Evolutionary conservation across 2,888 invertebrate species (phyloP).

Genomic region (Andrena flavipes): DNA sequence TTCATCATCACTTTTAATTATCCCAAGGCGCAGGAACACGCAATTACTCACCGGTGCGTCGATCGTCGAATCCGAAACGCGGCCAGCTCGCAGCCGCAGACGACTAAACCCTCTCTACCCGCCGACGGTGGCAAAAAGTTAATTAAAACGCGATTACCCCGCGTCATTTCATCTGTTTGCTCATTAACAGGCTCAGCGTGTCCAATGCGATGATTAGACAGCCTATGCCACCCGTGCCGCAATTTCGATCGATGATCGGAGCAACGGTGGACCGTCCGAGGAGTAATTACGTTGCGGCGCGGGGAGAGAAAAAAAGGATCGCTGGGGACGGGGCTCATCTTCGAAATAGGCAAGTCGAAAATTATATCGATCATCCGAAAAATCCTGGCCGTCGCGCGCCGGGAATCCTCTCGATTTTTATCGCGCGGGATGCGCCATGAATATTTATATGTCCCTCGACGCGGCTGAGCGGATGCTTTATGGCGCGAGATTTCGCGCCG

Average conservation of each 20-base stretch:
- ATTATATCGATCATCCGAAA: constrained; percentile 56
- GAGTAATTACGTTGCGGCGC: constrained; percentile 72
- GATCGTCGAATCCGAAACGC: constrained; percentile 3
- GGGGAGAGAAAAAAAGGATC: constrained; percentile 29
- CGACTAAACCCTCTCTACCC: constrained; percentile 8
- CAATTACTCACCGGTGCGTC: constrained; percentile 11
- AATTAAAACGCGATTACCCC: constrained; percentile 81
- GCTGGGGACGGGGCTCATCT: constrained; percentile 23
- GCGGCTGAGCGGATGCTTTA: constrained; percentile 61
- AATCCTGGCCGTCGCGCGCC: constrained; percentile 24
- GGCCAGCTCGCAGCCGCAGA: not conserved
- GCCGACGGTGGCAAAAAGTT: constrained; percentile 75
- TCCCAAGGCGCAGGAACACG: not conserved
- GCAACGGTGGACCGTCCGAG: constrained; percentile 70
- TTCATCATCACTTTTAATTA: constrained; percentile 16
- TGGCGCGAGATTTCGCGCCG: constrained; percentile 51
- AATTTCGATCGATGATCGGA: constrained; percentile 64
- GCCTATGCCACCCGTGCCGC: constrained; percentile 70
- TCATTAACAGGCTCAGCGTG: constrained; percentile 79
- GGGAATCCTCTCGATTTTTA: constrained; percentile 66
- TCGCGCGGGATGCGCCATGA: constrained; percentile 74
- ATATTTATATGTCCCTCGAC: constrained; percentile 77
- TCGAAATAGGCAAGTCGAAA: constrained; percentile 61
- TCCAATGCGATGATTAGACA: constrained; percentile 79
- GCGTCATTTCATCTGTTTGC: constrained; percentile 71